Conservation (phyloP, 1,140 invertebrate species). For the Chionoecetes opilio region DNA sequence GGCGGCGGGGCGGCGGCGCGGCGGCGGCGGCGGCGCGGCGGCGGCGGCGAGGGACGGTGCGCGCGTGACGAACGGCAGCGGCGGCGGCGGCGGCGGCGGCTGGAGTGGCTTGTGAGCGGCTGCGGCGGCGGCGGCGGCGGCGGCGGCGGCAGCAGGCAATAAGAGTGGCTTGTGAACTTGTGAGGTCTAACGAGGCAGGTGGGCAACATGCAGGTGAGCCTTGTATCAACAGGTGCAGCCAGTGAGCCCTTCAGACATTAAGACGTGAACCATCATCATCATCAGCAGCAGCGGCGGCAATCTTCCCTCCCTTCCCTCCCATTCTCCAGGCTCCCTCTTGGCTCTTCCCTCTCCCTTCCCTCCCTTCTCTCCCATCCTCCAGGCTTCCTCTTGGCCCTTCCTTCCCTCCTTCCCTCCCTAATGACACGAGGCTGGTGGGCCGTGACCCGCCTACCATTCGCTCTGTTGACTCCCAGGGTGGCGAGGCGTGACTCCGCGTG, state of each 20-base stretch:
- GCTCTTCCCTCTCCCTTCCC: not conserved
- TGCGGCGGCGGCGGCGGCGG: no score
- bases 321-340: not conserved
- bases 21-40: no score
- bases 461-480: not conserved
- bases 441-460: conserved; percentile 21
- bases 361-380: not conserved
- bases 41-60: not conserved
- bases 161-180: not conserved
- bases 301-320: not conserved
- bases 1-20: no score
- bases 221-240: conserved; percentile 9
- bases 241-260: conserved; percentile 31
- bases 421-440: conserved; percentile 38
- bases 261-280: not conserved
- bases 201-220: not conserved
- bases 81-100: no score
- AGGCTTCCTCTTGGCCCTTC: not conserved
- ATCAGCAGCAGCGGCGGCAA: not conserved
- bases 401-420: not conserved
- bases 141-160: not conserved
- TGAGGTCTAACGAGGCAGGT: not conserved
- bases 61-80: no score
- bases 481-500: conserved; percentile 1
- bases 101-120: no score